Base-by-base conservation (phyloP, 2,797 vertebrate genomes). In the Lophotriccus pileatus region DNA sequence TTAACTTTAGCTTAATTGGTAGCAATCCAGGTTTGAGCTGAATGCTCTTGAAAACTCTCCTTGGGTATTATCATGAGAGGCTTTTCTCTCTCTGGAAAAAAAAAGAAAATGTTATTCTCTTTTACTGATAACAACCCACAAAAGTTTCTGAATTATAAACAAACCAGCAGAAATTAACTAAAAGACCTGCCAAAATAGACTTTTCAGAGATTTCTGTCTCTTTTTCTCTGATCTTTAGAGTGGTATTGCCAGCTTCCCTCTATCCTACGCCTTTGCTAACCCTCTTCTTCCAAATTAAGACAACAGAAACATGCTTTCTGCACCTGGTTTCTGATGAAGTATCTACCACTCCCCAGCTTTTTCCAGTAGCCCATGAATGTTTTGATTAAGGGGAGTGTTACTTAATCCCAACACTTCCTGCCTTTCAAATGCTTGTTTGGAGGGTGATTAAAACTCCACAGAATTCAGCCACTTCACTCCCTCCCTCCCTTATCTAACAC, bases 1-100 rank as follows among this genome's bases (percentile, higher is more conserved):
- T 93, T 90, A 92, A 53, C 36, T 21, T 46, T 58, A 56, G 52
- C 87, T 73, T 95, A 87, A 92, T 49, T 89, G 59, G 70, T 76
- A 70, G 55, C 60, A 82, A 84, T 67, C 25, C 32, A 73, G 25
- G 16, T 63, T 93, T 73, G 36, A 84, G 47, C 56, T 52, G 55
- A 90, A 84, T 2, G 7, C 24, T 59, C 64, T 80, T 66, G n/a
- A 63, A 93, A 89, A 62, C 22, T 70, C 50, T 87, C 53, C 37
- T 67, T 41, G 15, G 63, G 23, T 52, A 27, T 18, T 58, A 47
- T 14, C 23, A 18, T 43, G 25, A 72, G 46, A 76, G 21, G 44
- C 3, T 10, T 68, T 39, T 28, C 18, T 69, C 12, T 66, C 43
- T 55, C 15, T 49, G n/a, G 37, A 22, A 22, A 46, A 46, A 5